Evolutionary conservation across 2,888 invertebrate genomes (phyloP).

Genomic region (Campoplex capitator): DNA sequence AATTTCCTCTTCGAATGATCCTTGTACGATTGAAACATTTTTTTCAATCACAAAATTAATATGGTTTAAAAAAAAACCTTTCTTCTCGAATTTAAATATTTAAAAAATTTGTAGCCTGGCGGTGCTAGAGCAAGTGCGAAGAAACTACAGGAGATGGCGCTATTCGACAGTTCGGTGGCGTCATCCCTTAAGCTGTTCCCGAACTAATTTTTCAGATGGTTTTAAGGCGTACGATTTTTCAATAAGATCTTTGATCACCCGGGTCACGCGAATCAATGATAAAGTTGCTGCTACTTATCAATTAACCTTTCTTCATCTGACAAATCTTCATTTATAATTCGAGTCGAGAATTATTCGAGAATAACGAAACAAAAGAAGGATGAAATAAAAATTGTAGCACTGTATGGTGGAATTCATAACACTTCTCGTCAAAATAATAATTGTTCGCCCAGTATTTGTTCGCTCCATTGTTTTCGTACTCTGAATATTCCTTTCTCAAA

Average conservation of each 20-base stretch:
- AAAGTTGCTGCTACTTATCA: constrained; percentile 53
- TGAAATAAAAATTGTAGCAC: not conserved
- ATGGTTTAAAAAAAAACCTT: not conserved
- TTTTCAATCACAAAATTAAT: not conserved
- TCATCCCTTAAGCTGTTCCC: not conserved
- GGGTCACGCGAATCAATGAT: constrained; percentile 57
- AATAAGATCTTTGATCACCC: constrained; percentile 58
- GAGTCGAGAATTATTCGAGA: not conserved
- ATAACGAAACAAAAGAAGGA: constrained; percentile 3
- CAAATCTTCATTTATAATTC: not conserved
- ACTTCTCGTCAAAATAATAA: not conserved
- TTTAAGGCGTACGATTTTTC: constrained; percentile 8
- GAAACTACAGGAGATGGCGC: not conserved
- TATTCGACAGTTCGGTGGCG: not conserved
- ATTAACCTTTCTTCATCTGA: constrained; percentile 33
- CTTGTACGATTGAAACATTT: too few species aligned
- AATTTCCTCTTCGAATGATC: not conserved
- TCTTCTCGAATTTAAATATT: not conserved
- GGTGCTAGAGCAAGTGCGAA: not conserved
- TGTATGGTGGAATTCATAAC: not conserved
- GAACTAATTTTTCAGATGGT: not conserved
- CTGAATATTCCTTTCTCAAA: not conserved
- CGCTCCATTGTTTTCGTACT: not conserved
- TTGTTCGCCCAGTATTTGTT: not conserved
- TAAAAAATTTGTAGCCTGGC: not conserved